A percentile compares a stretch with the other conserved stretches of the same genome.
These are phyloP conservation scores for Drosophila kanekoi DNA, from an alignment of 2,888 invertebrate genomes.

Conservation along the genomic window DNA sequence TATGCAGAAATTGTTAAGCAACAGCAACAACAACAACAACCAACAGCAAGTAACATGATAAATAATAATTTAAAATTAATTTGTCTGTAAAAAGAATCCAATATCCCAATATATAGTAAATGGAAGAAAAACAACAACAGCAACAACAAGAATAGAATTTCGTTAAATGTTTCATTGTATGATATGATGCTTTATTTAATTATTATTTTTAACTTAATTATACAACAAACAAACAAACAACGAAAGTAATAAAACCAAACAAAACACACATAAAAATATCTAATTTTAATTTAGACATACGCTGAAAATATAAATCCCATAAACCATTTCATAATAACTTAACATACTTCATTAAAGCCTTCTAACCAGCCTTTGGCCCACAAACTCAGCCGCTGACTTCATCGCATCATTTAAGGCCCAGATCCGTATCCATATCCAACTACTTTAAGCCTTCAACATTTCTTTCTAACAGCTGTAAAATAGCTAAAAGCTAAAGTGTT, in stretches of 20 bases:
- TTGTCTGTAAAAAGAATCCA: constrained; percentile 74
- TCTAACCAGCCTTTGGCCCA: constrained; percentile 52
- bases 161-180: constrained; percentile 84
- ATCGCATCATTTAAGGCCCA: constrained; percentile 11
- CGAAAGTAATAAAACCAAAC: constrained; percentile 71
- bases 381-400: constrained; percentile 16
- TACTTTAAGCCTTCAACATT: constrained; percentile 62
- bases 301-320: constrained; percentile 48
- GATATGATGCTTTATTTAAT: constrained; percentile 72
- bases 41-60: constrained; percentile 36
- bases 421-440: constrained; percentile 13
- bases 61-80: constrained; percentile 55
- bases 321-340: constrained; percentile 30
- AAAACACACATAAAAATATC: constrained; percentile 71
- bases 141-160: constrained; percentile 51
- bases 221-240: constrained; percentile 61
- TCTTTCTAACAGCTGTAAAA: constrained; percentile 76
- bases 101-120: constrained; percentile 53
- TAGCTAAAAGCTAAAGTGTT: constrained; percentile 48
- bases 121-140: constrained; percentile 41
- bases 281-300: constrained; percentile 78
- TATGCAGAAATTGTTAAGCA: constrained; percentile 64
- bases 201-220: constrained; percentile 76
- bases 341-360: constrained; percentile 30
- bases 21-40: neutral